Conservation (phyloP, 2,888 invertebrate genomes). For the Eudasyphora cyanicolor region DNA sequence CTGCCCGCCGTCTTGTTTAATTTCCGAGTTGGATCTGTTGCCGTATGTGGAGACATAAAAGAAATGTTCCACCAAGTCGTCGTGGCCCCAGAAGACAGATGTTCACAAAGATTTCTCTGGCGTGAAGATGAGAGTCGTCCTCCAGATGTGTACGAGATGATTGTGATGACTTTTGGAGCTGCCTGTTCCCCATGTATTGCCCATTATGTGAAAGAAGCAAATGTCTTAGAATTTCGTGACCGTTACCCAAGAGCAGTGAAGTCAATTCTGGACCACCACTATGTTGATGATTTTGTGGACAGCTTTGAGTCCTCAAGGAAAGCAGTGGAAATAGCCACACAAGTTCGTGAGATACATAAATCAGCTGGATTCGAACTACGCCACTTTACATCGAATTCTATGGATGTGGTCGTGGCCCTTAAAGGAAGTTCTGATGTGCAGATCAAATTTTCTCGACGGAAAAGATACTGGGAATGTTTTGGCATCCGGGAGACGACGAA, state of each 20-base stretch:
- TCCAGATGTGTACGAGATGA: too few species aligned
- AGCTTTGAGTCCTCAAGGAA: slow-evolving; percentile 23
- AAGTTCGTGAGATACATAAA: slow-evolving; percentile 44
- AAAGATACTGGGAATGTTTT: slow-evolving; percentile 7
- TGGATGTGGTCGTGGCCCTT: not conserved
- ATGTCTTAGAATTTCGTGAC: too few species aligned
- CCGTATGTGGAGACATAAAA: slow-evolving; percentile 30
- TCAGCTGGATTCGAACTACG: slow-evolving; percentile 39
- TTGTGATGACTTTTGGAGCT: too few species aligned
- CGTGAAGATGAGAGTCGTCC: too few species aligned
- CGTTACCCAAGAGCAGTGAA: too few species aligned
- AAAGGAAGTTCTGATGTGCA: too few species aligned
- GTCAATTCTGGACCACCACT: slow-evolving; percentile 57
- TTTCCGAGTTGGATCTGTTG: slow-evolving; percentile 25
- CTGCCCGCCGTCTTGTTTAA: slow-evolving; percentile 35
- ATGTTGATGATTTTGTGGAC: slow-evolving; percentile 58
- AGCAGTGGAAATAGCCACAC: slow-evolving; percentile 34
- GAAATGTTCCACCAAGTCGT: slow-evolving; percentile 30
- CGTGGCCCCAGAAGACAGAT: not conserved
- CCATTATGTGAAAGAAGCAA: too few species aligned
- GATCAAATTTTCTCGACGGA: too few species aligned
- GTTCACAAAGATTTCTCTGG: not conserved
- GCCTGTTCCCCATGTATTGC: too few species aligned
- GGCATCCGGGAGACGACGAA: slow-evolving; percentile 31
- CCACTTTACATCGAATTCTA: slow-evolving; percentile 31